Conservation (phyloP, 2,888 invertebrate species). For the Euproctis similis region DNA sequence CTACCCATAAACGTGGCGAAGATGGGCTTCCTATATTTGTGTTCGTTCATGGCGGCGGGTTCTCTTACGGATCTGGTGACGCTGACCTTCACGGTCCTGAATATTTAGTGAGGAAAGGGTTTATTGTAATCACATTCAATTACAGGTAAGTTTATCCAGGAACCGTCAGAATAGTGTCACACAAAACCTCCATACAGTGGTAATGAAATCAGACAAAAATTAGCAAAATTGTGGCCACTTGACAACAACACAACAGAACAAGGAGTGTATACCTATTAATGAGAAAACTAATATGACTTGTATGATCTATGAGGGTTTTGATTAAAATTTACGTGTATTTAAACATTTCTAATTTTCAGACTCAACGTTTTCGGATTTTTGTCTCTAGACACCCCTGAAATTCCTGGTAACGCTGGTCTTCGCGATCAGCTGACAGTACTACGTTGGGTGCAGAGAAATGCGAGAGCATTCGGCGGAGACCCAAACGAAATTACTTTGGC, state of each 20-base stretch:
- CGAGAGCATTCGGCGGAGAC: conserved; percentile 28
- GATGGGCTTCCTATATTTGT: conserved; percentile 45
- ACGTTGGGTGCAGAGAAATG: conserved; percentile 33
- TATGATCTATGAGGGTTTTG: too few species aligned
- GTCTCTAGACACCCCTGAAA: conserved; percentile 25
- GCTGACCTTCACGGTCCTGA: conserved; percentile 36
- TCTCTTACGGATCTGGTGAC: conserved; percentile 24
- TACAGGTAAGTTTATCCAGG: conserved; percentile 27
- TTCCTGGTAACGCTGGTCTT: conserved; percentile 38
- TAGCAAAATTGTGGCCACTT: too few species aligned
- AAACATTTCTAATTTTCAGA: too few species aligned
- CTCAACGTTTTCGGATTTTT: conserved; percentile 38
- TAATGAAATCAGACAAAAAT: too few species aligned
- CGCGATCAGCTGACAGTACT: conserved; percentile 29
- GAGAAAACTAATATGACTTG: too few species aligned
- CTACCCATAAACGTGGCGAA: background rate
- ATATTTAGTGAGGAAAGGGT: conserved; percentile 29
- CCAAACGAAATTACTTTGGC: conserved; percentile 25
- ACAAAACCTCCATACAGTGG: too few species aligned
- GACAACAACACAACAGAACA: too few species aligned
- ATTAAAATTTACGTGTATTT: too few species aligned
- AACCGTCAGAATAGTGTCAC: too few species aligned
- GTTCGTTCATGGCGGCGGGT: conserved; percentile 52
- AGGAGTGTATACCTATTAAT: too few species aligned
- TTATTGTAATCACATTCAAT: conserved; percentile 39